A percentile compares a stretch with the other conserved stretches of the same genome.
Evolutionary conservation across 2,113 vertebrate genomes (phyloP).

Genomic region (Pterocles burchelli): DNA sequence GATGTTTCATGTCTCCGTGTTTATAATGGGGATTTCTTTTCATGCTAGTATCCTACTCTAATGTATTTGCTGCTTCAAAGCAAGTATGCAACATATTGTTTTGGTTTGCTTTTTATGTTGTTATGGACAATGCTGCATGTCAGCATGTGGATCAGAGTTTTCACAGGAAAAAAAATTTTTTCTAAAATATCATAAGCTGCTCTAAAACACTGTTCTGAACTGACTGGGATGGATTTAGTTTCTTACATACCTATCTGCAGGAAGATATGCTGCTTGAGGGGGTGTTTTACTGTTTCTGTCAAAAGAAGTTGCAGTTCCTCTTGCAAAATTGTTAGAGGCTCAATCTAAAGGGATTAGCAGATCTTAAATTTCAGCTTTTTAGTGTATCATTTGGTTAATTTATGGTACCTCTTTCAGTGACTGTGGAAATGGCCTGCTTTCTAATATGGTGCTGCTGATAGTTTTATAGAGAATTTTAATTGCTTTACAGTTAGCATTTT

Average conservation of each 20-base stretch:
- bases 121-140: neutral
- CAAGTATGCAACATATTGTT: rapidly evolving
- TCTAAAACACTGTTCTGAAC: constrained; percentile 40
- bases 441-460: neutral
- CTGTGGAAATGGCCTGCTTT: constrained; percentile 2
- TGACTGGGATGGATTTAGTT: constrained; percentile 2
- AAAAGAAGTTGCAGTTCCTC: constrained; percentile 18
- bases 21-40: neutral
- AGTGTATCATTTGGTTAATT: constrained; percentile 58
- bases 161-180: neutral
- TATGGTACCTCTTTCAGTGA: constrained; percentile 6
- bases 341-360: constrained; percentile 61
- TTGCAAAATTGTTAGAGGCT: constrained; percentile 26
- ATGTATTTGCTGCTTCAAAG: neutral
- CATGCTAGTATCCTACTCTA: neutral
- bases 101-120: neutral
- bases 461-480: constrained; percentile 17
- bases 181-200: constrained; percentile 25
- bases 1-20: neutral
- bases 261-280: constrained; percentile 35
- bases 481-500: constrained; percentile 1
- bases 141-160: neutral
- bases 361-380: constrained; percentile 52
- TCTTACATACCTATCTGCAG: constrained; percentile 47
- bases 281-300: constrained; percentile 56